phyloP scores from a whole-genome alignment of 2,113 vertebrate species.

The Morone saxatilis region DNA sequence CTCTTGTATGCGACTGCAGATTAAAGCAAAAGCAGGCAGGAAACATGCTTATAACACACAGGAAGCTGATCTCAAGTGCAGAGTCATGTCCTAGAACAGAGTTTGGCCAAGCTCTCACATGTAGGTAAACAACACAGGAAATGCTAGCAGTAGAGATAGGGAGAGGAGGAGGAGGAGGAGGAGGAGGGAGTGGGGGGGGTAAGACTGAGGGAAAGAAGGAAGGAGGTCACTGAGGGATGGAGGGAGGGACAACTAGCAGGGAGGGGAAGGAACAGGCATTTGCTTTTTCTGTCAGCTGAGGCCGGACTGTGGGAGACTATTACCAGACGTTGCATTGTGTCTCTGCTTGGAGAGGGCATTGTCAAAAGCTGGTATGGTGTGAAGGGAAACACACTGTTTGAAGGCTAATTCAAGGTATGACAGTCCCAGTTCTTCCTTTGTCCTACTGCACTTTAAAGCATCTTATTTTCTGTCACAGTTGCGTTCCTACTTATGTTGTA shows the following conservation, averaged over 20 bases:
- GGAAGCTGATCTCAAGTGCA: conserved; percentile 49
- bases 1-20: neutral
- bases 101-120: conserved; percentile 67
- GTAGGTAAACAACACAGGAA: conserved; percentile 70
- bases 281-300: conserved; percentile 73
- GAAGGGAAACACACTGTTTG: conserved; percentile 52
- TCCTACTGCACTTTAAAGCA: conserved; percentile 1
- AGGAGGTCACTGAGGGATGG: conserved; percentile 72
- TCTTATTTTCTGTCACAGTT: conserved; percentile 1
- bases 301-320: conserved; percentile 60
- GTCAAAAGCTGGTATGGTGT: conserved; percentile 70
- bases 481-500: neutral
- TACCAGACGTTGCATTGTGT: conserved; percentile 57
- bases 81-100: conserved; percentile 32
- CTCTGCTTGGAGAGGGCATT: conserved; percentile 39
- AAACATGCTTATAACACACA: conserved; percentile 2
- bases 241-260: conserved; percentile 68
- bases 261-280: conserved; percentile 72
- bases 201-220: conserved; percentile 53
- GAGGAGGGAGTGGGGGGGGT: conserved; percentile 1
- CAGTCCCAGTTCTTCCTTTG: neutral
- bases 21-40: neutral
- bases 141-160: conserved; percentile 48
- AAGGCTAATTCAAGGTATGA: conserved; percentile 70
- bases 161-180: conserved; percentile 11